phyloP scores from a whole-genome alignment of 1,140 invertebrate species.

The Triops longicaudatus region DNA sequence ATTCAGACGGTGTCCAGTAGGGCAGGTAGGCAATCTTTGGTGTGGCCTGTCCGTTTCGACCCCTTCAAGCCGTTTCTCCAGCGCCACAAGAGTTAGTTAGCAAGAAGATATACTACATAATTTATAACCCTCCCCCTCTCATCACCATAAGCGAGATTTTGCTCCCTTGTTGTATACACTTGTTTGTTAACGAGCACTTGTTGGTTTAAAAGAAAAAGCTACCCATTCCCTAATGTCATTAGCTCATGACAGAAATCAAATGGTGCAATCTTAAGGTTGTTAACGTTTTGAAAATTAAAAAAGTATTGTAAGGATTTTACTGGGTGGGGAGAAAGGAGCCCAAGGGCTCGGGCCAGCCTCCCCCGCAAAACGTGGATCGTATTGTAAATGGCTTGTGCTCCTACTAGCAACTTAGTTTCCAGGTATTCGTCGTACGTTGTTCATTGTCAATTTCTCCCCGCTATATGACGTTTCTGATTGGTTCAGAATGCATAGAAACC shows the following conservation, averaged over 20 bases:
- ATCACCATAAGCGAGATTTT: background rate
- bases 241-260: background rate
- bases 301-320: background rate
- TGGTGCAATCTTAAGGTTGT: background rate
- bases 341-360: background rate
- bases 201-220: background rate
- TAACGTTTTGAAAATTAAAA: background rate
- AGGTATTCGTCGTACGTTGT: background rate
- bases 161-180: background rate
- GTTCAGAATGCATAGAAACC: background rate
- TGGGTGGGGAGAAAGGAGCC: background rate
- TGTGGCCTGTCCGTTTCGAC: background rate
- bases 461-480: background rate
- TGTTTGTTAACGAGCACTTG: background rate
- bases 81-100: constrained; percentile 6
- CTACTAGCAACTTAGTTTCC: background rate
- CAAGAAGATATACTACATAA: background rate
- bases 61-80: background rate
- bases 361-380: background rate
- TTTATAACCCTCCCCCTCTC: background rate
- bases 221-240: background rate
- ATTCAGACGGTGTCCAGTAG: background rate
- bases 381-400: background rate
- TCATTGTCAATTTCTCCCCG: background rate
- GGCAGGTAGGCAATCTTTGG: constrained; percentile 1